Base-by-base conservation (phyloP, 2,888 invertebrate species). In the Caenorhabditis becei region DNA sequence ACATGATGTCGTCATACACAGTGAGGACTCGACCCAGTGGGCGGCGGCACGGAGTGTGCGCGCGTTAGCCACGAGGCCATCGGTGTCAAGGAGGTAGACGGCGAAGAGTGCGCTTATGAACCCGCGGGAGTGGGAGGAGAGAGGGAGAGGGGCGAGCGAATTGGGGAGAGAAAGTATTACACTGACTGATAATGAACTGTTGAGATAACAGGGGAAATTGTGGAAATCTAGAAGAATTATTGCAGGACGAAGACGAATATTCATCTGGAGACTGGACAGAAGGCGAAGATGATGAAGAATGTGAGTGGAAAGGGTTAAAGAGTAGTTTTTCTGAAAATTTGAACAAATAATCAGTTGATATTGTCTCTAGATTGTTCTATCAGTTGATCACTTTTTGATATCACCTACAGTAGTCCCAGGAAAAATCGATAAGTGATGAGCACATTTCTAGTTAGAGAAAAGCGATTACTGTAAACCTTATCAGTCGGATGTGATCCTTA, bases 1-100 rank as follows among this genome's bases (percentile, higher is more conserved):
- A 83, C 85, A 85, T 63, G 62, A 28, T 82, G 37, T 85, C 85
- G 75, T 85, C 85, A 85, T 78, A 61, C 85, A 85, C 85, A 77
- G 75, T 14, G 41, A 14, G 37, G 81, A 20, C 28, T 74, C 66
- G 82, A 85, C 78, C 85, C 77, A 58, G 77, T 41, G 75, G n/a
- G 49, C 54, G 37, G 44, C 59, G 20, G 69, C 41, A 18, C 35
- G 53, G 16, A 5, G 37, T 16, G 0, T 41, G 18, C 62, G 58
- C 63, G 53, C 71, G 61, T 51, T 54, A 49, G 28, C 74, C 77
- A 44, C 78, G 49, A 62, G 51, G 62, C 82, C 78, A 79, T 44
- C 49, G 26, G 70, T 63, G 77, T 70, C 77, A 58, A 69, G 54
- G 32, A n/a, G 1, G 11, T n/a, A 56, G 44, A 7, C 32, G 3